These are phyloP conservation scores for Paracyprichromis sp. DNA, from an alignment of 2,113 vertebrate genomes.

Conservation along the genomic window DNA sequence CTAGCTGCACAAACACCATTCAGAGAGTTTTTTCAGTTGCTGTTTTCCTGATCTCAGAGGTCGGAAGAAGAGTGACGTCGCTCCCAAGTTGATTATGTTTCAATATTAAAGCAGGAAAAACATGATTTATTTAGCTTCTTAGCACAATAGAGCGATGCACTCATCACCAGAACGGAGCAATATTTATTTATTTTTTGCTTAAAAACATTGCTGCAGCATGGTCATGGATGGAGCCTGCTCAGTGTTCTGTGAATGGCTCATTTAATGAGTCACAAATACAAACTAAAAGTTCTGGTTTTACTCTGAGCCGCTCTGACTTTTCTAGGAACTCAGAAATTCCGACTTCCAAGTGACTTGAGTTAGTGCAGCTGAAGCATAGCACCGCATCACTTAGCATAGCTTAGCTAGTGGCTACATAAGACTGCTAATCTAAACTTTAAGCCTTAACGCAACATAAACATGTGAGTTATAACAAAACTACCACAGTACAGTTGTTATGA, in stretches of 20 bases:
- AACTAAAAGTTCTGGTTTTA: not conserved
- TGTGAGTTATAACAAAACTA: not conserved
- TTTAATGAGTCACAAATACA: not conserved
- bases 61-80: not conserved
- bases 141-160: not conserved
- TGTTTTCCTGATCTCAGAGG: not conserved
- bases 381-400: not conserved
- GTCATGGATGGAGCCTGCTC: not conserved
- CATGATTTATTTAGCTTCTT: not conserved
- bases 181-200: rapidly evolving
- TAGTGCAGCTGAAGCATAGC: not conserved
- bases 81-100: not conserved
- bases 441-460: not conserved
- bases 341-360: not conserved
- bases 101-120: not conserved
- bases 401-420: not conserved
- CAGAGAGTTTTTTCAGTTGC: rapidly evolving
- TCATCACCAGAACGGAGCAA: not conserved
- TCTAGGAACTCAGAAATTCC: not conserved
- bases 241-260: not conserved
- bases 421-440: not conserved
- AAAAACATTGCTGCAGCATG: not conserved
- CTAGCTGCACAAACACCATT: not conserved
- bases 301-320: not conserved
- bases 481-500: not conserved